Conservation (phyloP, 2,797 vertebrate genomes). For the Mormyrus hasselquistii region DNA sequence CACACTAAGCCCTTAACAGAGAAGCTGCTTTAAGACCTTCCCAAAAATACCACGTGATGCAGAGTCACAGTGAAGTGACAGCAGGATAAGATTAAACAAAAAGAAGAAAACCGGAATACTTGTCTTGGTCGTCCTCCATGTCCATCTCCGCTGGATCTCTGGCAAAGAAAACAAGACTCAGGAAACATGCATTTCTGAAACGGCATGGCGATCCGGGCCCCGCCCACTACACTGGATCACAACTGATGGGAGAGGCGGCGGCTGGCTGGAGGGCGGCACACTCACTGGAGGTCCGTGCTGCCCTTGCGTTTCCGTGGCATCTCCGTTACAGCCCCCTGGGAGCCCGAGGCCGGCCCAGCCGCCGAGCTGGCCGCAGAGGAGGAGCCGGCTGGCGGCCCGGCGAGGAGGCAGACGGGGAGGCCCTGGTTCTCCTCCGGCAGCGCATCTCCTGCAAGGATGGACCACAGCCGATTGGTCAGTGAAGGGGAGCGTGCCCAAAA, state of each 20-base stretch:
- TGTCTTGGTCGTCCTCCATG: slow-evolving; percentile 62
- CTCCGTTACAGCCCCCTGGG: slow-evolving; percentile 45
- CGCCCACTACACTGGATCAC: neutral
- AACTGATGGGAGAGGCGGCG: neutral
- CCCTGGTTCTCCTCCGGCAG: slow-evolving; percentile 59
- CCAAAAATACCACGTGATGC: neutral
- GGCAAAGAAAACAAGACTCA: slow-evolving; percentile 28
- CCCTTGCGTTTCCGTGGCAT: slow-evolving; percentile 79
- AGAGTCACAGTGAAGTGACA: neutral
- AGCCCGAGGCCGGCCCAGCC: slow-evolving; percentile 47
- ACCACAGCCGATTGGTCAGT: neutral
- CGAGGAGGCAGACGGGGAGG: slow-evolving; percentile 49
- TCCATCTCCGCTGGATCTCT: slow-evolving; percentile 63
- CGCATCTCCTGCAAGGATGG: slow-evolving; percentile 50
- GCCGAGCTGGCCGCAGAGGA: slow-evolving; percentile 51
- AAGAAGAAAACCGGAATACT: slow-evolving; percentile 37
- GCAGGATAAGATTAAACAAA: neutral
- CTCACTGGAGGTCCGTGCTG: slow-evolving; percentile 78
- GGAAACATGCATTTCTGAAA: neutral
- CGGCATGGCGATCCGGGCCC: neutral
- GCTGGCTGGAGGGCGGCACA: slow-evolving; percentile 5
- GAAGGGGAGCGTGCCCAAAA: neutral
- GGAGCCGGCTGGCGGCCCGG: slow-evolving; percentile 48
- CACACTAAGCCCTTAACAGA: neutral
- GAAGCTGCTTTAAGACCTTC: neutral